A percentile compares a stretch with the other conserved stretches of the same genome.
Evolutionary conservation across 2,113 vertebrate genomes (phyloP).

Genomic region (Megaceryle maxima): DNA sequence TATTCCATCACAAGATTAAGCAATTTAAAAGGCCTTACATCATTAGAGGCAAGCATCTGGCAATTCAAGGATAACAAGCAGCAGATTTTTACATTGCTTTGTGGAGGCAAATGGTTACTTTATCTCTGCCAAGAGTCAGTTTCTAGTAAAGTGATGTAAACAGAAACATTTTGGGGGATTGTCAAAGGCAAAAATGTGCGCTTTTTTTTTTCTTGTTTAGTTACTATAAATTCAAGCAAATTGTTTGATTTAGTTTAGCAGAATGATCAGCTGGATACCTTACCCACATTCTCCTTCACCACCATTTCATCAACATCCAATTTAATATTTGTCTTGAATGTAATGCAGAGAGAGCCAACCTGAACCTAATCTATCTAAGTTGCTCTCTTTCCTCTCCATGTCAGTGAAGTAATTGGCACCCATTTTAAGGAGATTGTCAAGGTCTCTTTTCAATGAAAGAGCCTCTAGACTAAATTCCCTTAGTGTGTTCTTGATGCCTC

Average conservation of each 20-base stretch:
- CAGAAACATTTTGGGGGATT: slow-evolving; percentile 60
- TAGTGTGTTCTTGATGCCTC: slow-evolving; percentile 11
- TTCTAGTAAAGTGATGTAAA: slow-evolving; percentile 69
- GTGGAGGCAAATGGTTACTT: slow-evolving; percentile 70
- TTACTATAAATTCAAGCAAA: slow-evolving; percentile 65
- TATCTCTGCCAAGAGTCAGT: slow-evolving; percentile 73
- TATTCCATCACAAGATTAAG: slow-evolving; percentile 69
- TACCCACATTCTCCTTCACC: slow-evolving; percentile 41
- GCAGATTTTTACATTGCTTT: slow-evolving; percentile 72
- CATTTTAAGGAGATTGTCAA: slow-evolving; percentile 69
- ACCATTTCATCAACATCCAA: slow-evolving; percentile 54
- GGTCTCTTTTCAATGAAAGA: slow-evolving; percentile 52
- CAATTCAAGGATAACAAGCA: slow-evolving; percentile 69
- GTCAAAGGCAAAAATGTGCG: slow-evolving; percentile 3
- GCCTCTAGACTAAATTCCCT: slow-evolving; percentile 58
- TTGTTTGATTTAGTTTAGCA: slow-evolving; percentile 63
- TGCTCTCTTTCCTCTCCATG: slow-evolving; percentile 63
- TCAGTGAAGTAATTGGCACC: slow-evolving; percentile 63
- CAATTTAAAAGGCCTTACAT: slow-evolving; percentile 60
- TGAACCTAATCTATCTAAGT: slow-evolving; percentile 69
- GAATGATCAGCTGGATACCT: slow-evolving; percentile 53
- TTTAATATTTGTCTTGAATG: slow-evolving; percentile 65
- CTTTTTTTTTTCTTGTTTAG: background rate
- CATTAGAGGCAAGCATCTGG: slow-evolving; percentile 73
- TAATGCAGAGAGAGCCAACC: slow-evolving; percentile 50